Evolutionary conservation across 92 coral and sea anemone genomes (phyloP), one percentile per base, ranked within the genome.

Genomic region (Pocillopora meandrina): DNA sequence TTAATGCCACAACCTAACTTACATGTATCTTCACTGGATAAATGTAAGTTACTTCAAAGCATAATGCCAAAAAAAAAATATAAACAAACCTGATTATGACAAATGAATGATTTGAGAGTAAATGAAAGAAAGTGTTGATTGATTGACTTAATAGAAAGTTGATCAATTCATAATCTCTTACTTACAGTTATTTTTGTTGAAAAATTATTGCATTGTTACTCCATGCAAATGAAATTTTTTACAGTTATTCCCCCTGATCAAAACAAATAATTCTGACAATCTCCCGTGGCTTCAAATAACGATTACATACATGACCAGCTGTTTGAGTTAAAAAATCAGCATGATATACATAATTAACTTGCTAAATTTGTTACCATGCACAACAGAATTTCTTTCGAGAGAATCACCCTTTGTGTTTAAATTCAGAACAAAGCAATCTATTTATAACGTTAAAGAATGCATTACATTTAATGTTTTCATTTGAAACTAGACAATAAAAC

Each of bases 331-430:
- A 58, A 20, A 19, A 56, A 59, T 33, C 76, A 59, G 62, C n/a
- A 72, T n/a, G n/a, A 12, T 71, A 81, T 71, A 47, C 85, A 81
- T 70, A 57, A 81, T 81, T 81, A 69, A 81, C 75, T 56, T 21
- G 58, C 65, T 58, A 36, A 31, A 70, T 81, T 35, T 71, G 60
- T 71, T 80, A 14, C 75, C 84, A 65, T 66, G 65, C 65, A 52
- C 61, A 23, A 13, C 34, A 77, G 71, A 63, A 36, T 19, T 49
- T 59, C n/a, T 11, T 42, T 1, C 42, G 15, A 1, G n/a, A 35
- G 33, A 66, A 18, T 31, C n/a, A 12, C 33, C 5, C 21, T 10
- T 15, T 23, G 3, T 71, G 13, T 35, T 81, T 73, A 11, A 2
- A 23, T 68, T 68, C 26, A 31, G 19, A 42, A 65, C 73, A 79